A percentile compares a stretch with the other conserved stretches of the same genome.
Conservation (phyloP, 2,888 invertebrate genomes). For the Pristionchus exspectatus region DNA sequence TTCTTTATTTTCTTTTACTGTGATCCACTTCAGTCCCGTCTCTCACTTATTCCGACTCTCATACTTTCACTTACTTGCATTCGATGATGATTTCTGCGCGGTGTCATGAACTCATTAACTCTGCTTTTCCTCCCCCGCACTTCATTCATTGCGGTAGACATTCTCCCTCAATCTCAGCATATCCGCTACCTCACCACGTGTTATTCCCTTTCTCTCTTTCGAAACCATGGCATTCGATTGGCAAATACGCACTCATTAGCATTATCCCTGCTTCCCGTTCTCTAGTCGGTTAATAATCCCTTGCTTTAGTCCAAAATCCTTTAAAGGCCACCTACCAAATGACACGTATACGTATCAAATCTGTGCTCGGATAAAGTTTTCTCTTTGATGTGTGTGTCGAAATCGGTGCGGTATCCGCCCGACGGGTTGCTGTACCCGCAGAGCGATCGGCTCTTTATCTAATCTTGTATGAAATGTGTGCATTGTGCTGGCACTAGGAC, state of each 20-base stretch:
- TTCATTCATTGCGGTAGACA: not conserved
- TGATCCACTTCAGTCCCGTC: conserved; percentile 1
- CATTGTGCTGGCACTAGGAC: not conserved
- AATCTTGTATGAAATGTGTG: not conserved
- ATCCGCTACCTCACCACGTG: conserved; percentile 4
- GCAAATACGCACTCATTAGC: not conserved
- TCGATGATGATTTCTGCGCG: conserved; percentile 9
- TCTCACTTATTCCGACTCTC: conserved; percentile 39
- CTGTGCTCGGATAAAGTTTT: conserved; percentile 50
- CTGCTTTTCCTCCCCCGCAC: not conserved
- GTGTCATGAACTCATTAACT: not conserved
- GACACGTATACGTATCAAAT: conserved; percentile 26
- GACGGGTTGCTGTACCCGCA: conserved; percentile 12
- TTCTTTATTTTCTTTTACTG: not conserved
- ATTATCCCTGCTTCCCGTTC: not conserved
- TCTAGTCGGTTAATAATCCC: conserved; percentile 28
- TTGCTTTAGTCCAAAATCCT: not conserved
- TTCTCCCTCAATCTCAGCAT: conserved; percentile 33
- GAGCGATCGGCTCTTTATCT: conserved; percentile 12
- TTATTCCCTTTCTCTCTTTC: not conserved
- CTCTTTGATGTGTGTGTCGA: not conserved
- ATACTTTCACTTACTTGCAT: conserved; percentile 36
- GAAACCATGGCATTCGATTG: not conserved
- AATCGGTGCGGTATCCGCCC: not conserved
- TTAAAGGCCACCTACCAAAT: not conserved